Percentiles rank a stretch among this genome's conserved stretches.
Conservation (phyloP, 1,140 invertebrate species). For the Thalassaphorura encarpata region DNA sequence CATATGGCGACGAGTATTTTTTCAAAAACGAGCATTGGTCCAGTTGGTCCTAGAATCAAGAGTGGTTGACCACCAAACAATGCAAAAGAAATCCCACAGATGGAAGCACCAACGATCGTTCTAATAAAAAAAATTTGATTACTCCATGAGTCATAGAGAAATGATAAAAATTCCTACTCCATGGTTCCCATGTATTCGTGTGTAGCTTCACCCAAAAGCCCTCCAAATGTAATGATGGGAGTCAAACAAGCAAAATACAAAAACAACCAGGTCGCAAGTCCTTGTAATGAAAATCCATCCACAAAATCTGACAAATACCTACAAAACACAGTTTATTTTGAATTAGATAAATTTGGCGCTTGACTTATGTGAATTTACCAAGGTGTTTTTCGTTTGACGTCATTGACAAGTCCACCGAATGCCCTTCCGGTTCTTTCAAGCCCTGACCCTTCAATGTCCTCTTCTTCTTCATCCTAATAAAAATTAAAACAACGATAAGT, state of each 20-base stretch:
- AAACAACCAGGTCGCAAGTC: slow-evolving; percentile 39
- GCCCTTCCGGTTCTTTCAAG: slow-evolving; percentile 28
- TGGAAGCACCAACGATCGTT: slow-evolving; percentile 37
- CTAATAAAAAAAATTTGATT: no score
- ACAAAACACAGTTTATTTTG: no score
- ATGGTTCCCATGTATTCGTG: slow-evolving; percentile 37
- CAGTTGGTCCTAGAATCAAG: slow-evolving; percentile 41
- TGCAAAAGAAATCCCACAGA: slow-evolving; percentile 39
- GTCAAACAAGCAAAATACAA: slow-evolving; percentile 41
- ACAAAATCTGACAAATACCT: slow-evolving; percentile 38
- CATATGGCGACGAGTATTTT: slow-evolving; percentile 39
- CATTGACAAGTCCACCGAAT: slow-evolving; percentile 38
- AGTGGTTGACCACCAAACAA: slow-evolving; percentile 42
- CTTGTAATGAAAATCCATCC: slow-evolving; percentile 39
- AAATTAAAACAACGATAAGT: background rate
- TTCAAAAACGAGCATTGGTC: slow-evolving; percentile 43
- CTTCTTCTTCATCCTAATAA: slow-evolving; percentile 34
- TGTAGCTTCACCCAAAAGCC: slow-evolving; percentile 38
- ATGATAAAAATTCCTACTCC: no score
- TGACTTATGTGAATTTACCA: no score
- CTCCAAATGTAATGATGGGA: slow-evolving; percentile 42
- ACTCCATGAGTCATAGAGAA: no score
- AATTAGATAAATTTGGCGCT: no score
- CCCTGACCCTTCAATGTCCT: slow-evolving; percentile 32
- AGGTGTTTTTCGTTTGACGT: slow-evolving; percentile 36